Percentiles rank a stretch among this genome's conserved stretches.
Evolutionary conservation across 2,113 vertebrate species (phyloP).

Genomic region (Lophura nycthemera): DNA sequence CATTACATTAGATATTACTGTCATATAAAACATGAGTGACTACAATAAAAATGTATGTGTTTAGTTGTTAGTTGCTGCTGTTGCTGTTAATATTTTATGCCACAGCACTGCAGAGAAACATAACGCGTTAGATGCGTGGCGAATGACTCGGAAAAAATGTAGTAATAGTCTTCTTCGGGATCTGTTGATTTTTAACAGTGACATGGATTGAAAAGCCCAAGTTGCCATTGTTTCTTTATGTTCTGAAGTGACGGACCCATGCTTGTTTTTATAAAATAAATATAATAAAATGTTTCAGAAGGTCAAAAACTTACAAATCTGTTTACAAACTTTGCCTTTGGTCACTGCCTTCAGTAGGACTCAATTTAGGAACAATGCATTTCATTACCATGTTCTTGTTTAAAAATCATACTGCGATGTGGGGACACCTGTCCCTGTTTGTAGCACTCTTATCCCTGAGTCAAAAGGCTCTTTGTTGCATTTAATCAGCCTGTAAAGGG

Average conservation of each 20-base stretch:
- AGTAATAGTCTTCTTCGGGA: background rate
- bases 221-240: background rate
- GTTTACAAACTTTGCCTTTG: background rate
- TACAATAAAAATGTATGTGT: background rate
- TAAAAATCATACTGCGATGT: background rate
- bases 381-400: background rate
- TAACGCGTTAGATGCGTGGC: fast-evolving
- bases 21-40: background rate
- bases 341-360: background rate
- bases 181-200: background rate
- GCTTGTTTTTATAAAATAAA: background rate
- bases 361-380: background rate
- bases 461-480: background rate
- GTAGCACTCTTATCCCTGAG: background rate
- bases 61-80: background rate
- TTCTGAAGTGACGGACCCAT: background rate
- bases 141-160: background rate
- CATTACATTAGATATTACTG: background rate
- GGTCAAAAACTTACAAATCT: background rate
- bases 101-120: background rate
- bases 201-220: background rate
- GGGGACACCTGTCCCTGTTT: background rate
- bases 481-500: background rate
- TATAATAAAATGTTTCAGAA: background rate
- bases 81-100: constrained; percentile 1